Base-by-base conservation (phyloP, 37 sponge, comb jelly and placozoan genomes). In the Chondrilla cf. caribensis region DNA sequence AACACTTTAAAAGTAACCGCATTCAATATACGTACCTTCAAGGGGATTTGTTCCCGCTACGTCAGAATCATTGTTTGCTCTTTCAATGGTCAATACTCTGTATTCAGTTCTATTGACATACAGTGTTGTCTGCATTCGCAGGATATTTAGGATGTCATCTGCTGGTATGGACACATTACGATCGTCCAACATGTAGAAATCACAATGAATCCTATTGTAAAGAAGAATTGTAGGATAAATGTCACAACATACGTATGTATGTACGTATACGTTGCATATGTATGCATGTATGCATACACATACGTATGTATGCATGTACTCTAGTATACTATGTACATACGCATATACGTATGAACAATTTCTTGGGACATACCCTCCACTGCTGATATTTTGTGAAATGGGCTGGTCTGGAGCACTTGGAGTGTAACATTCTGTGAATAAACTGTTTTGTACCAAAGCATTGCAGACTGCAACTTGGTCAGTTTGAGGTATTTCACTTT, bases 331-430 rank as follows among this genome's bases (percentile, higher is more conserved):
- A n/a, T n/a, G n/a, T n/a, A n/a, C n/a, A n/a, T n/a, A n/a, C n/a
- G n/a, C n/a, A n/a, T n/a, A n/a, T n/a, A n/a, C n/a, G n/a, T n/a
- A n/a, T n/a, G n/a, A n/a, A n/a, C n/a, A n/a, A n/a, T n/a, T n/a
- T n/a, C n/a, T n/a, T n/a, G n/a, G n/a, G n/a, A n/a, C n/a, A n/a
- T 39, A 73, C 76, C 43, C 42, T 73, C 76, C 76, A 73, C 36
- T 73, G 43, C 22, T 22, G 24, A 39, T 40, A 22, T 39, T 73
- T 37, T 73, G 17, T 17, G 2, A 0, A 14, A 73, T 39, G 17
- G 25, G 24, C 36, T 21, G 2, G 9, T 47, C 51, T 14, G 51
- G 51, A 40, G 38, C 76, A 42, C 76, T 40, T 4, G 76, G 76
- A 14, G 76, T 39, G 7, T 2, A 36, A 38, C 76, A 73, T 1